A percentile compares a stretch with the other conserved stretches of the same genome.
Conservation (phyloP, 2,113 vertebrate genomes). For the Rhinolophus sinicus region DNA sequence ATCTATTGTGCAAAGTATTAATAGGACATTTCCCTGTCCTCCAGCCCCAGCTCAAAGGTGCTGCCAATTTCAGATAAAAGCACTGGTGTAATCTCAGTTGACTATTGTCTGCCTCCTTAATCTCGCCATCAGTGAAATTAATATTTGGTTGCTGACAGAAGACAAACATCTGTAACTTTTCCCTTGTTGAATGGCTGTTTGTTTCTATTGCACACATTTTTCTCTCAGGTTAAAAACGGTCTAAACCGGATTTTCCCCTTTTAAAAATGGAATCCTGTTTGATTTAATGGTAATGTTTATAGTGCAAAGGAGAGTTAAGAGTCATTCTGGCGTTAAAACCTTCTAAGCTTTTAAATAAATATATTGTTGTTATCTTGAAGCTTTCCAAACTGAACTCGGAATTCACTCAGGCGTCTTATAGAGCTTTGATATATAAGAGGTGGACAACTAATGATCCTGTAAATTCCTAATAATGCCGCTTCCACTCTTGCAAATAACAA, state of each 20-base stretch:
- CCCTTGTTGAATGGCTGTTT: not conserved
- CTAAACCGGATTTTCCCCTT: not conserved
- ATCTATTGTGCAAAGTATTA: not conserved
- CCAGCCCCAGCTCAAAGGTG: not conserved
- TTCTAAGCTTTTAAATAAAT: slow-evolving; percentile 67
- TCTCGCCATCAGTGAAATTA: slow-evolving; percentile 51
- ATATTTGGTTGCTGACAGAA: slow-evolving; percentile 55
- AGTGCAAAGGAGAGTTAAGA: slow-evolving; percentile 57
- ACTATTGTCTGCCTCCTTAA: not conserved
- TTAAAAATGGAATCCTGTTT: slow-evolving; percentile 58
- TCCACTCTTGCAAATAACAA: slow-evolving; percentile 55
- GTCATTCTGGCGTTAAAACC: slow-evolving; percentile 55
- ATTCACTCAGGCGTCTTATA: not conserved
- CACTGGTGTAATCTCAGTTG: not conserved
- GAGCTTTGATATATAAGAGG: slow-evolving; percentile 32
- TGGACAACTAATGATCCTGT: slow-evolving; percentile 73
- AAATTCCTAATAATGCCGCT: slow-evolving; percentile 69
- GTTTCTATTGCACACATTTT: slow-evolving; percentile 43
- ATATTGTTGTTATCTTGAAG: slow-evolving; percentile 62
- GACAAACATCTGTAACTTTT: not conserved
- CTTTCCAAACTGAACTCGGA: slow-evolving; percentile 40
- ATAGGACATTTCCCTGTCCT: not conserved
- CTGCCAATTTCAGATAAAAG: slow-evolving; percentile 42
- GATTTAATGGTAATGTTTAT: slow-evolving; percentile 49
- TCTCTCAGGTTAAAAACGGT: slow-evolving; percentile 5